Evolutionary conservation across 2,888 invertebrate species (phyloP).

Genomic region (Hypolimnas misippus): DNA sequence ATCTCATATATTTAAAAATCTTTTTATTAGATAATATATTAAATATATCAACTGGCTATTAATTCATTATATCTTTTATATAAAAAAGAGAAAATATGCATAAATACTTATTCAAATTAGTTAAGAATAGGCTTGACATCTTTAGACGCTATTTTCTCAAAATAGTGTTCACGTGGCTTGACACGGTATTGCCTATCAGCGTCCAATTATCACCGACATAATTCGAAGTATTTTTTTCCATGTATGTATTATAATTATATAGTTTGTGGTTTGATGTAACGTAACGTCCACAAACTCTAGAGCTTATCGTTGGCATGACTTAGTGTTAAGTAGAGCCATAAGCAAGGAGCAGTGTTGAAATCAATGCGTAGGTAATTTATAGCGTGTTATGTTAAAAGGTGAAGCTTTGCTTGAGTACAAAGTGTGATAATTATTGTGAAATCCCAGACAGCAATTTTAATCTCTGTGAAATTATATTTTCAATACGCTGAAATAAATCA

Average conservation of each 20-base stretch:
- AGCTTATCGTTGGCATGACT: constrained; percentile 28
- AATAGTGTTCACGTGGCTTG: no score
- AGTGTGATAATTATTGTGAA: constrained; percentile 56
- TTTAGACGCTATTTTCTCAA: no score
- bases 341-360: constrained; percentile 43
- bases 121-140: no score
- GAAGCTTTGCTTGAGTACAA: constrained; percentile 69
- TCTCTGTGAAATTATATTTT: constrained; percentile 73
- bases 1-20: no score
- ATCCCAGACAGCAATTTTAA: constrained; percentile 54
- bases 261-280: not conserved
- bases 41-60: no score
- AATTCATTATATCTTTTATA: no score
- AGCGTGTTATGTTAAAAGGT: constrained; percentile 22
- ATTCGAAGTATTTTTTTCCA: not conserved
- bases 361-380: constrained; percentile 32
- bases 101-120: no score
- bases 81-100: no score
- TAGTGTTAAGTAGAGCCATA: constrained; percentile 50
- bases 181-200: no score
- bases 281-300: constrained; percentile 3
- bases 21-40: no score
- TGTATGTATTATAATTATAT: constrained; percentile 2
- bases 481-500: constrained; percentile 69
- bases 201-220: not conserved